A percentile compares a stretch with the other conserved stretches of the same genome.
Evolutionary conservation across 1,140 invertebrate genomes (phyloP).

Genomic region (Caenorhabditis briggsae): DNA sequence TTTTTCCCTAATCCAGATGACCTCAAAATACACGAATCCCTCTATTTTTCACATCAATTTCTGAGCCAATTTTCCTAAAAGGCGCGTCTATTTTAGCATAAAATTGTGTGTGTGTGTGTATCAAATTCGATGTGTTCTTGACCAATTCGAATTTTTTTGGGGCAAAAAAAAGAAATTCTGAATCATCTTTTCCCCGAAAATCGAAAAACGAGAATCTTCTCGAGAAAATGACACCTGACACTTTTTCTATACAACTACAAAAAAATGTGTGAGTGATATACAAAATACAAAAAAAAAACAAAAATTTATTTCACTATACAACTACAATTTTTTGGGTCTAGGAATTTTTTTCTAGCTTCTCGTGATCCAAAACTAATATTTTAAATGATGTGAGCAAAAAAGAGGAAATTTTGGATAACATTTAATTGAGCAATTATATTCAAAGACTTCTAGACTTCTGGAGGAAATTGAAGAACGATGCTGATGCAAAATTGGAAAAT

Average conservation of each 20-base stretch:
- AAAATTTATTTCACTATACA: not conserved
- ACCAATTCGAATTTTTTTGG: not conserved
- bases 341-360: no score
- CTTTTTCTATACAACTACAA: slow-evolving; percentile 20
- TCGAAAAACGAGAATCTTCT: no score
- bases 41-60: not conserved
- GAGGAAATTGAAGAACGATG: no score
- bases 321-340: not conserved
- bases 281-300: no score
- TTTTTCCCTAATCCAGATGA: slow-evolving; percentile 30
- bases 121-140: not conserved
- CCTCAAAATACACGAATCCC: slow-evolving; percentile 8
- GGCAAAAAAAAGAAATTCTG: not conserved
- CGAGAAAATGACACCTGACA: slow-evolving; percentile 23
- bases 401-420: no score
- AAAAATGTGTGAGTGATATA: not conserved
- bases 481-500: no score
- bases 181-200: not conserved
- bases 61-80: not conserved
- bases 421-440: no score
- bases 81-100: not conserved
- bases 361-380: no score
- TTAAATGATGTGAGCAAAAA: no score
- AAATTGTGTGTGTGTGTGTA: not conserved
- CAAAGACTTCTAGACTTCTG: no score